phyloP scores from a whole-genome alignment of 2,888 invertebrate genomes.

The Eupithecia vulgata region DNA sequence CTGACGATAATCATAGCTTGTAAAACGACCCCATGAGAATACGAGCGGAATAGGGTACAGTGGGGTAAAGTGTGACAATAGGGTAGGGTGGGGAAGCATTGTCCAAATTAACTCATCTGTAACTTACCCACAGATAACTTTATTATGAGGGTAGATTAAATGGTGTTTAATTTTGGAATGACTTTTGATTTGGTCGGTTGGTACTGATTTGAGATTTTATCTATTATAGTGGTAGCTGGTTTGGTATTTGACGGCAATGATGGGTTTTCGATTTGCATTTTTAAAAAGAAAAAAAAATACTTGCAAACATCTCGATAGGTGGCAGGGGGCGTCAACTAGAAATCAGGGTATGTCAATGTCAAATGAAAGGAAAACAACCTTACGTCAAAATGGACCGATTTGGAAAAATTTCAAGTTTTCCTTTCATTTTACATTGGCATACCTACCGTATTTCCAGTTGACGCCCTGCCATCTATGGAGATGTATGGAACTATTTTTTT shows the following conservation, averaged over 20 bases:
- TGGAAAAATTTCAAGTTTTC: too few relatives aligned
- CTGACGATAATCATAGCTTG: slow-evolving; percentile 23
- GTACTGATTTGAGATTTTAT: not conserved
- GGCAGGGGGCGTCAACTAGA: too few relatives aligned
- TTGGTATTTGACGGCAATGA: not conserved
- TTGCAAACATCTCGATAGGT: too few relatives aligned
- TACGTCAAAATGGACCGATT: too few relatives aligned
- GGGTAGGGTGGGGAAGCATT: slow-evolving; percentile 17
- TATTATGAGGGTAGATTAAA: slow-evolving; percentile 41
- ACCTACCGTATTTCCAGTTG: too few relatives aligned
- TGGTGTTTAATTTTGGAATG: slow-evolving; percentile 18
- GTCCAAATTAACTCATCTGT: slow-evolving; percentile 35
- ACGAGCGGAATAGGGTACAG: slow-evolving; percentile 6
- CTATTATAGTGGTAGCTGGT: not conserved
- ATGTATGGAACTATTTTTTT: too few relatives aligned
- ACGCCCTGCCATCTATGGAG: too few relatives aligned
- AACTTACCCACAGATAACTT: slow-evolving; percentile 21
- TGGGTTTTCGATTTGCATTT: too few relatives aligned
- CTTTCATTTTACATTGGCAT: too few relatives aligned
- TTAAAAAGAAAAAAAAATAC: too few relatives aligned
- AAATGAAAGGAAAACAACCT: too few relatives aligned
- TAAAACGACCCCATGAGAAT: slow-evolving; percentile 29
- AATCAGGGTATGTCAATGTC: too few relatives aligned
- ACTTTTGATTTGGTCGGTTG: slow-evolving; percentile 6
- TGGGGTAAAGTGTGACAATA: slow-evolving; percentile 16